phyloP scores from a whole-genome alignment of 2,888 invertebrate species.

The Noctua pronuba region DNA sequence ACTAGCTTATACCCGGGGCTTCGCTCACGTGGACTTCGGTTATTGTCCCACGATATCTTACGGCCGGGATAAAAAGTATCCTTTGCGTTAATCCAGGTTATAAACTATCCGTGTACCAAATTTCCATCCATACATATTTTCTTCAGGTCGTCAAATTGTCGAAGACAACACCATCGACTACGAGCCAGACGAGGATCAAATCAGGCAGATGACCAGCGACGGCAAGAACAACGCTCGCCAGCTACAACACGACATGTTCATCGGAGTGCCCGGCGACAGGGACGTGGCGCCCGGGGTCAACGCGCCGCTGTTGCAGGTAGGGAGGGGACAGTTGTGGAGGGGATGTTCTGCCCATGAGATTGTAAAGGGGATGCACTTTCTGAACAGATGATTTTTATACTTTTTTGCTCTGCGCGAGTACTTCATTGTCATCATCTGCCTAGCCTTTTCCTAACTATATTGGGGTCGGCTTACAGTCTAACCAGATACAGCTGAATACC shows the following conservation, averaged over 20 bases:
- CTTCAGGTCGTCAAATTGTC: conserved; percentile 84
- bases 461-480: no score
- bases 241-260: conserved; percentile 63
- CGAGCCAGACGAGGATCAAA: conserved; percentile 82
- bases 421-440: no score
- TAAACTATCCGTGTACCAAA: neutral
- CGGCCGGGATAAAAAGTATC: neutral
- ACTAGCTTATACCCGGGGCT: neutral
- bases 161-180: conserved; percentile 84
- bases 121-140: neutral
- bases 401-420: no score
- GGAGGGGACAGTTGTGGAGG: neutral
- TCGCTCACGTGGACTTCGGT: neutral
- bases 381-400: no score
- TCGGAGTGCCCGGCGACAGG: conserved; percentile 73
- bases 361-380: no score
- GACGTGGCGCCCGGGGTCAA: conserved; percentile 86
- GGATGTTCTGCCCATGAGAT: no score
- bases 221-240: conserved; percentile 46
- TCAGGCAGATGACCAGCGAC: conserved; percentile 76
- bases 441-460: no score
- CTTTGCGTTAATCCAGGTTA: neutral
- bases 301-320: conserved; percentile 81
- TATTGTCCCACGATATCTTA: neutral
- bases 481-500: no score